phyloP scores from a whole-genome alignment of 2,888 invertebrate genomes.

The Macrophya annulata region DNA sequence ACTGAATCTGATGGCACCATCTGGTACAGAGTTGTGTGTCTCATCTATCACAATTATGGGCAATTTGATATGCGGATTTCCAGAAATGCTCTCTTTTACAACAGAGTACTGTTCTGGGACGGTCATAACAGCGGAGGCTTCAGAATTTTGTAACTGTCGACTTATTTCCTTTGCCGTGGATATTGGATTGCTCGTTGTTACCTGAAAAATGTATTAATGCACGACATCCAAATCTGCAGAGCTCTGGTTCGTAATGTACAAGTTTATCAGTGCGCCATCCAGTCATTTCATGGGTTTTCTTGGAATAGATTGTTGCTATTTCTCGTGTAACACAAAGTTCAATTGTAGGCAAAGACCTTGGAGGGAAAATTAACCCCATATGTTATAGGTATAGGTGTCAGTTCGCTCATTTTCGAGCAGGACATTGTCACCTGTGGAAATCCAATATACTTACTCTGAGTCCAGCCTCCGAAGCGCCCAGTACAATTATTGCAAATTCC shows the following conservation, averaged over 20 bases:
- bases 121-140: constrained; percentile 66
- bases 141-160: constrained; percentile 65
- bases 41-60: constrained; percentile 66
- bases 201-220: constrained; percentile 57
- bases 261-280: background rate
- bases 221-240: background rate
- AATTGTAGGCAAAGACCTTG: background rate
- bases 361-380: background rate
- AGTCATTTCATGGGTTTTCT: background rate
- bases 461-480: constrained; percentile 70
- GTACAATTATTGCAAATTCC: constrained; percentile 68
- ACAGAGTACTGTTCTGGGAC: constrained; percentile 60
- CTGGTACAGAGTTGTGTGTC: constrained; percentile 54
- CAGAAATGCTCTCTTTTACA: constrained; percentile 60
- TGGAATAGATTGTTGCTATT: background rate
- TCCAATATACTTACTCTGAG: constrained; percentile 64
- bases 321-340: background rate
- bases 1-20: constrained; percentile 63
- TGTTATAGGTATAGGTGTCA: background rate
- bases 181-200: constrained; percentile 63
- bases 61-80: constrained; percentile 62
- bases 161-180: constrained; percentile 67
- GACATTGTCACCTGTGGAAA: background rate
- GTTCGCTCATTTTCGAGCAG: background rate
- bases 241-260: background rate